Base-by-base conservation (phyloP, 2,888 invertebrate genomes). In the Hedychridium roseum region DNA sequence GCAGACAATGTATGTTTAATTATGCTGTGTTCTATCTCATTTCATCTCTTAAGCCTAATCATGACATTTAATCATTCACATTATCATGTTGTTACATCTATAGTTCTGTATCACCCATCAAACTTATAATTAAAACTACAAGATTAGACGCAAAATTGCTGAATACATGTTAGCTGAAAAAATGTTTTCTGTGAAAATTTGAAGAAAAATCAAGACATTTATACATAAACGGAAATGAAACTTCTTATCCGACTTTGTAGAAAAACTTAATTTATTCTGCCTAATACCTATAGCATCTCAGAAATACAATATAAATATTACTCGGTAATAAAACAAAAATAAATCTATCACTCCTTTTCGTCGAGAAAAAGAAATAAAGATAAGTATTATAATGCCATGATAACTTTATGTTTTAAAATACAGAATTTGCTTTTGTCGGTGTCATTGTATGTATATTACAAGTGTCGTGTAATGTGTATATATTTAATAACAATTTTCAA, bases 401-500 rank as follows among this genome's bases (percentile, higher is more conserved):
- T 55, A 54, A 46, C 31, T 20, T 38, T 50, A 49, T 27, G 40
- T 51, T 55, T 16, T 57, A 60, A 58, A 64, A 62, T 57, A 58
- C 54, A 64, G 54, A 55, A 54, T 57, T 53, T 36, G 41, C 51
- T 48, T 50, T 54, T 51, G 54, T 21, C 31, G 35, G 38, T 57
- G 7, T 43, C 38, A 45, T 21, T 40, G 7, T 40, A 20, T 27
- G 30, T 43, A 37, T 43, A 30, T 35, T 30, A 42, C 42, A 43
- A 43, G 18, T 32, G 15, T 39, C 44, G 34, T 56, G 37, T 58
- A 50, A 23, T 53, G 44, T 52, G 43, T 55, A 51, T 63, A 58
- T 40, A 60, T 59, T 60, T 54, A 48, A 44, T 60, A 64, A 69
- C 57, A 60, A 62, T 63, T 60, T 63, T 60, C 46, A 64, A 66